These are phyloP conservation scores for Aplysia californica DNA, from an alignment of 1,140 invertebrate genomes.

Conservation along the genomic window DNA sequence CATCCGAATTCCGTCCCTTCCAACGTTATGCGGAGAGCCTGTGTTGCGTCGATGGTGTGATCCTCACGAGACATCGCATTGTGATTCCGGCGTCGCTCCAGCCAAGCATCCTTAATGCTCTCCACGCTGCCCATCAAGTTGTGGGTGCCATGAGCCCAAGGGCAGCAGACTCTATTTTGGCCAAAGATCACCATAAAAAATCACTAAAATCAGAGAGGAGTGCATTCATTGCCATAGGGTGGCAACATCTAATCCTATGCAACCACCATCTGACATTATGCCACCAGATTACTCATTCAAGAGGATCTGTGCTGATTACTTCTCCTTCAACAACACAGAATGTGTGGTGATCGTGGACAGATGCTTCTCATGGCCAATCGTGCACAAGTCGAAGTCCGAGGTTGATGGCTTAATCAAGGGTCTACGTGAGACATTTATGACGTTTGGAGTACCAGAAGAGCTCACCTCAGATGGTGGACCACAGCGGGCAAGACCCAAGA, in stretches of 20 bases:
- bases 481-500: no score
- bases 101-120: not conserved
- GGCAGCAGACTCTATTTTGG: conserved; percentile 28
- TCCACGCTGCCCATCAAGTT: conserved; percentile 40
- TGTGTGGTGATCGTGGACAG: conserved; percentile 23
- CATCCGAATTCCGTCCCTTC: conserved; percentile 13
- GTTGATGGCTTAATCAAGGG: no score
- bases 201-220: conserved; percentile 27
- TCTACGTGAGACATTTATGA: no score
- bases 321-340: conserved; percentile 5
- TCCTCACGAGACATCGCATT: conserved; percentile 23
- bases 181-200: conserved; percentile 15
- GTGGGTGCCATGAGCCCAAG: no score
- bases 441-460: no score
- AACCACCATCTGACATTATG: conserved; percentile 27
- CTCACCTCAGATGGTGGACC: no score
- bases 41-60: conserved; percentile 23
- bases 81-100: conserved; percentile 11
- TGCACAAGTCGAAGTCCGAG: no score
- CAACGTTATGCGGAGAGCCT: conserved; percentile 21
- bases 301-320: conserved; percentile 29
- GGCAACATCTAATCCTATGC: conserved; percentile 34
- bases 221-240: conserved; percentile 37
- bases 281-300: conserved; percentile 37
- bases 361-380: conserved; percentile 23